Evolutionary conservation across 2,888 invertebrate genomes (phyloP), one percentile per base, ranked within the genome.

Genomic region (Calephelis perditalis): DNA sequence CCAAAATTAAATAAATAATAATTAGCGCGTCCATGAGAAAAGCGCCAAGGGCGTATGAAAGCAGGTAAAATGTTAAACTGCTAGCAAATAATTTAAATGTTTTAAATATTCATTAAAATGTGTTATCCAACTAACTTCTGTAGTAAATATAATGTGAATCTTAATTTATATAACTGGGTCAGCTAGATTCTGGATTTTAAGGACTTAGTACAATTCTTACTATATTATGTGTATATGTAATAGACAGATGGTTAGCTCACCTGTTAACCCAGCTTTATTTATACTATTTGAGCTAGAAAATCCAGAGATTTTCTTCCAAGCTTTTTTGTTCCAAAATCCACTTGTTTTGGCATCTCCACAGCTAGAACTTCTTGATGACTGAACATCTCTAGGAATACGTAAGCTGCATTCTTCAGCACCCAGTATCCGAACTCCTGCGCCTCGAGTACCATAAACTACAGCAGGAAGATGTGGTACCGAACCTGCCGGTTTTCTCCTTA

Each of bases 251-350:
- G 43, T 36, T 56, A 37, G 15, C 94, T 93, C 83, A 94, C 94
- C 95, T 78, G 92, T 90, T 60, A 91, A 75, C 63, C 92, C 92
- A 54, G 92, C 92, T 79, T 95, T 95, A 76, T 94, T 93, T 74
- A 93, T 93, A 75, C 93, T 94, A 71, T 93, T 94, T 59, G 93
- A 94, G 73, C 94, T 94, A 61, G 94, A 93, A 73, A 95, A 94
- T 40, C 94, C 94, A 12, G 95, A 94, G 69, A 95, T 86, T 79
- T 95, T 95, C 76, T 94, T 94, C 95, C 95, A 96, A 2, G 95
- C 93, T 75, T 95, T 95, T 81, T 94, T 93, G 71, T 93, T 94
- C 94, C 94, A 94, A 80, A 95, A 94, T 61, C 92, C 91, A 66
- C 86, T 92, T 11, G 84, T 76, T 72, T 89, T 91, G 8, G 90